Base-by-base conservation (phyloP, 53 echinoderm and acorn worm genomes). In the Stichopus horrens region DNA sequence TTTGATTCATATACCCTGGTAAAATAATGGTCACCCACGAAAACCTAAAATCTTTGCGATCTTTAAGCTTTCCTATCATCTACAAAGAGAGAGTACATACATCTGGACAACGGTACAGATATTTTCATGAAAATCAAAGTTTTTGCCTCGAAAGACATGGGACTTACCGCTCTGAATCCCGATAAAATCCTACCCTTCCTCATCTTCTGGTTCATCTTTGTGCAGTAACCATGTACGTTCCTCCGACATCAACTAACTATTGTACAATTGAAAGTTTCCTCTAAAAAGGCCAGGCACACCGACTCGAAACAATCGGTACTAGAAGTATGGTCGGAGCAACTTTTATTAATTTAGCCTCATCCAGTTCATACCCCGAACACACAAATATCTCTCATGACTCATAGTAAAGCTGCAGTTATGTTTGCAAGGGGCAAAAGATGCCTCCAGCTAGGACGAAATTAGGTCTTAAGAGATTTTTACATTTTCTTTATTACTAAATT, bases 301-400 rank as follows among this genome's bases (percentile, higher is more conserved):
- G 63, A 63, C 63, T 63, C 16, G 16, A 63, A 63, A 63, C 16
- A 63, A 10, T 16, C 10, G 63, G 37, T 37, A 37, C 8, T 63
- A 63, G 63, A 63, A 63, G 63, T 37, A 37, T 37, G 37, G 37
- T 63, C 53, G 18, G 7, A 37, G 79, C n/a, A 9, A 79, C n/a
- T n/a, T 79, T 79, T 79, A 53, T 79, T 79, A 79, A 79, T 79
- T 79, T 79, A 79, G 79, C 79, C 54, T 54, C 52, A 63, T 53
- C 19, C 5, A 14, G 54, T 52, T 55, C 53, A 54, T 79, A 79
- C 55, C 18, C 79, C 7, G 16, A 5, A 37, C 55, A 54, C 79
- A 79, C 79, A 79, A 79, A 8, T 79, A 53, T 54, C 54, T 55
- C 79, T 7, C 19, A 16, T 79, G 79, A 79, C 11, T 79, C 79